Percentiles rank a stretch among this genome's conserved stretches.
These are phyloP conservation scores for Paedocypris micromegethes DNA, from an alignment of 2,797 vertebrate species.

Conservation along the genomic window DNA sequence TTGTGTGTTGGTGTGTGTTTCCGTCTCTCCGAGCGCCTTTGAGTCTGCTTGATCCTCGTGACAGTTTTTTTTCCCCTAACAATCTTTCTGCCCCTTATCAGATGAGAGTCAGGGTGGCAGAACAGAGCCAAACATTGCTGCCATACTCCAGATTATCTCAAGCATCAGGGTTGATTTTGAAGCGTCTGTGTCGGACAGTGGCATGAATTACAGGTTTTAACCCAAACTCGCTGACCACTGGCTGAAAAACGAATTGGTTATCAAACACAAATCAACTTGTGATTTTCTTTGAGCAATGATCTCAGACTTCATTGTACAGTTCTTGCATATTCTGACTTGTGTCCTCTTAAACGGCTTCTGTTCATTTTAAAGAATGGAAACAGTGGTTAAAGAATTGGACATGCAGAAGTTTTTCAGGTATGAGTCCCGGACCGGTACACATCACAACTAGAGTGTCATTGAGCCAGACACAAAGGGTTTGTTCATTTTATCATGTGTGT, in stretches of 20 bases:
- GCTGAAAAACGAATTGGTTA: constrained; percentile 28
- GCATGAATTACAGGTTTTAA: constrained; percentile 6
- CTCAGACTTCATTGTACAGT: too few species aligned
- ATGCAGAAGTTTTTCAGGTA: too few species aligned
- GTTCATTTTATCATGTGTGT: too few species aligned
- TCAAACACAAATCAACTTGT: too few species aligned
- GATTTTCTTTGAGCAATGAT: too few species aligned
- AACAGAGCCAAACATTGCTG: constrained; percentile 43
- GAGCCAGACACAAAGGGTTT: too few species aligned
- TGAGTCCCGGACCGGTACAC: too few species aligned
- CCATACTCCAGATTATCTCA: constrained; percentile 34
- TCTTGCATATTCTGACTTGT: too few species aligned
- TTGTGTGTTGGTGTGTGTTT: constrained; percentile 5
- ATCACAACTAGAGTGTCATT: too few species aligned
- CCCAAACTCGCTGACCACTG: neutral
- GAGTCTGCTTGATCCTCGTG: constrained; percentile 41
- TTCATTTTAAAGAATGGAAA: too few species aligned
- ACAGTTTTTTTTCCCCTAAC: constrained; percentile 34
- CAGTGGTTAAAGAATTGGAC: too few species aligned
- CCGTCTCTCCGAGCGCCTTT: constrained; percentile 32
- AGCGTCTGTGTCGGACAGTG: neutral
- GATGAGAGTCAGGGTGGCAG: constrained; percentile 40
- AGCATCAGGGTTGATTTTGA: constrained; percentile 17
- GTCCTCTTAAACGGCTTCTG: too few species aligned
- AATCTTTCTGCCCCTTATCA: constrained; percentile 41